Evolutionary conservation across 2,797 vertebrate genomes (phyloP).

Genomic region (Sebastes wilsoni): DNA sequence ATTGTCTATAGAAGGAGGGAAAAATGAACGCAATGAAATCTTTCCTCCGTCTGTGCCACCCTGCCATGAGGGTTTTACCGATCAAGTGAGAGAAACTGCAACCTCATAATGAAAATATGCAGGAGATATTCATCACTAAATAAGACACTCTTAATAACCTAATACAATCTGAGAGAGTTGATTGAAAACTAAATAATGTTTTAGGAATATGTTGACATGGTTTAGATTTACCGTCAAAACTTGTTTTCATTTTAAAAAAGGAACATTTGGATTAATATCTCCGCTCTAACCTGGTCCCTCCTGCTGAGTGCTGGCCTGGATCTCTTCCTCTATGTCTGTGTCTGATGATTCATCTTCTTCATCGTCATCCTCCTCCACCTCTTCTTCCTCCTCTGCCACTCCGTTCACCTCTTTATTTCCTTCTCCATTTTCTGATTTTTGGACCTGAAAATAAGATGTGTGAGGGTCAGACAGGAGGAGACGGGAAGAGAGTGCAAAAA

Average conservation of each 20-base stretch:
- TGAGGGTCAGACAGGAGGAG: background rate
- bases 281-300: slow-evolving; percentile 70
- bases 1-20: slow-evolving; percentile 48
- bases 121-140: background rate
- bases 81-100: background rate
- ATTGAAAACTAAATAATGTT: background rate
- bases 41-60: background rate
- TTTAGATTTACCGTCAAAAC: background rate
- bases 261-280: background rate
- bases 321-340: slow-evolving; percentile 86
- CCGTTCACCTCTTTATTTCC: slow-evolving; percentile 44
- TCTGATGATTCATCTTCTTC: slow-evolving; percentile 86
- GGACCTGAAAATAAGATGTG: slow-evolving; percentile 20
- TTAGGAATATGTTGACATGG: background rate
- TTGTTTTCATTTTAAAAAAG: background rate
- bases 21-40: background rate
- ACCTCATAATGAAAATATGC: background rate
- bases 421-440: slow-evolving; percentile 47
- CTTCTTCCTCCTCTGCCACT: slow-evolving; percentile 5
- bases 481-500: background rate
- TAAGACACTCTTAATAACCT: background rate
- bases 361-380: slow-evolving; percentile 71
- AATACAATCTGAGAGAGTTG: background rate
- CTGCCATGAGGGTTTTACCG: background rate
- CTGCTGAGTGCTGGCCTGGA: slow-evolving; percentile 75